Conservation (phyloP, 2,797 vertebrate species). For the Pteropus rufus region DNA sequence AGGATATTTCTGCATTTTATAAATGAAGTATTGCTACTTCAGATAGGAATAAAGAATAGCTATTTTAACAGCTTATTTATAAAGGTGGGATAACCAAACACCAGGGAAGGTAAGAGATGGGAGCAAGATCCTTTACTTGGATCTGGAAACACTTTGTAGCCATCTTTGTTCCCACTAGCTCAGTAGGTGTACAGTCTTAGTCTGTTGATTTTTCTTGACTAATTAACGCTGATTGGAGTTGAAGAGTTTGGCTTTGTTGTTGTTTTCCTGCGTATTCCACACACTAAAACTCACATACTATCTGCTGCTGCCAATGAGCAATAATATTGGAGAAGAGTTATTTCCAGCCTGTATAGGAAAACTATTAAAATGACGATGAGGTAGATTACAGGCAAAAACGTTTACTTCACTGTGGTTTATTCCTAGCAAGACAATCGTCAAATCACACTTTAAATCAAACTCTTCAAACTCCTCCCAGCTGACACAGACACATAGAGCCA, state of each 20-base stretch:
- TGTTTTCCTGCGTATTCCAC: neutral
- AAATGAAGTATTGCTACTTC: neutral
- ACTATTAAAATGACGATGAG: neutral
- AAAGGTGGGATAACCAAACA: neutral
- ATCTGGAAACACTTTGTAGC: neutral
- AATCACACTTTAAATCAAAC: neutral
- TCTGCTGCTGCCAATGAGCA: neutral
- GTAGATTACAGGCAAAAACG: neutral
- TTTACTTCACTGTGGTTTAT: neutral
- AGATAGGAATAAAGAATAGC: neutral
- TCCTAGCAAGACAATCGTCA: neutral
- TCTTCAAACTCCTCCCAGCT: neutral
- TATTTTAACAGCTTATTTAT: constrained; percentile 11
- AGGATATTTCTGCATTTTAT: neutral
- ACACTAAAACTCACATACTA: neutral
- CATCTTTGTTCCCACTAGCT: neutral
- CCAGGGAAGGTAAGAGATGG: neutral
- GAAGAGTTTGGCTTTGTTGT: neutral
- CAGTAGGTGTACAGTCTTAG: neutral
- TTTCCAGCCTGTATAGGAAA: neutral
- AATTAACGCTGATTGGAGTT: constrained; percentile 52
- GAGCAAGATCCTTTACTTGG: neutral
- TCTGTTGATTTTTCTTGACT: constrained; percentile 35
- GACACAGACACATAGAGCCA: neutral
- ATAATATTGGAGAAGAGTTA: neutral